Evolutionary conservation across 2,888 invertebrate species (phyloP).

Genomic region (Andricus curvator): DNA sequence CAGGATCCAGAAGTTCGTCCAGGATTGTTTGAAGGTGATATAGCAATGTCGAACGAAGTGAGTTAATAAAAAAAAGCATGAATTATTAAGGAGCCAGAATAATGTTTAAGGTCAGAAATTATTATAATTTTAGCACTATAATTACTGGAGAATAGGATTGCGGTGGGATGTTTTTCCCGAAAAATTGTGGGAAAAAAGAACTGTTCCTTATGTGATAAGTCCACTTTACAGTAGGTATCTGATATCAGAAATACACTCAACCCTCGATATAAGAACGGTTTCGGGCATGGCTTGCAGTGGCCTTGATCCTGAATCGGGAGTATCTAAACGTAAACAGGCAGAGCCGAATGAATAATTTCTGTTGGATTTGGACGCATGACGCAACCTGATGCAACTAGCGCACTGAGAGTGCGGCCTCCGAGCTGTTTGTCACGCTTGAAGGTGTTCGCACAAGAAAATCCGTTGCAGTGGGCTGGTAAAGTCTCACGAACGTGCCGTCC

Average conservation of each 20-base stretch:
- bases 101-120: not conserved
- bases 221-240: slow-evolving; percentile 79
- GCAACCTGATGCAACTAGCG: no score
- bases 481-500: no score
- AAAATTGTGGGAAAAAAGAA: slow-evolving; percentile 82
- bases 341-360: no score
- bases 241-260: not conserved
- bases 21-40: slow-evolving; percentile 85
- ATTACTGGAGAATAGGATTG: slow-evolving; percentile 83
- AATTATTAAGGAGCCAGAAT: not conserved
- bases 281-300: no score
- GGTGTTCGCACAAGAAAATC: no score
- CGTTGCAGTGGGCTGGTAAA: no score
- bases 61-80: not conserved
- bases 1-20: slow-evolving; percentile 84
- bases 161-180: slow-evolving; percentile 84
- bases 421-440: no score
- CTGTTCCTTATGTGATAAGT: slow-evolving; percentile 84
- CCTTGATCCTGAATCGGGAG: no score
- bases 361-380: no score
- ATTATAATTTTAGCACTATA: slow-evolving; percentile 77
- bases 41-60: slow-evolving; percentile 82
- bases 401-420: no score
- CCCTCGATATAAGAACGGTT: no score
- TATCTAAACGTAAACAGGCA: no score